Conservation (phyloP, 2,888 invertebrate genomes). For the Tubulanus polymorphus region DNA sequence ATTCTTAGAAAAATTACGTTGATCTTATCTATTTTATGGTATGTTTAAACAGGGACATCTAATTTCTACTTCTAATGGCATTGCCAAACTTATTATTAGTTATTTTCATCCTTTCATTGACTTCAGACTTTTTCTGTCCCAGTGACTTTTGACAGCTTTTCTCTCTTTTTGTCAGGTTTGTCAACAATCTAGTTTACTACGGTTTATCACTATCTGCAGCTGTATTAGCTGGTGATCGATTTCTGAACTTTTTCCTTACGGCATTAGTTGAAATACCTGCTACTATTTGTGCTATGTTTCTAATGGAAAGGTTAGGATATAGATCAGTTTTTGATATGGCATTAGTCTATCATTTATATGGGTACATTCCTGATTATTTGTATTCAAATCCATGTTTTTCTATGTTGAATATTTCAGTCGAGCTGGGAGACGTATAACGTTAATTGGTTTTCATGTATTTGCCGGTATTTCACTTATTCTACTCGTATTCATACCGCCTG, state of each 20-base stretch:
- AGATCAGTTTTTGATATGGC: no score
- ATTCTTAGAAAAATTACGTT: no score
- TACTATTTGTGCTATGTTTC: conserved; percentile 10
- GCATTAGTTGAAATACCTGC: conserved; percentile 39
- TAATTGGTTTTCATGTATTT: not conserved
- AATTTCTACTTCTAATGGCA: no score
- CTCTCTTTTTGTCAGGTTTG: conserved; percentile 33
- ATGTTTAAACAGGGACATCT: no score
- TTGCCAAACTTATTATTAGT: no score
- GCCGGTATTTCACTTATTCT: conserved; percentile 21
- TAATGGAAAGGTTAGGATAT: not conserved
- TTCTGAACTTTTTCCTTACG: conserved; percentile 36
- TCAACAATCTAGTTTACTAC: conserved; percentile 39
- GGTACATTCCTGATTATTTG: no score
- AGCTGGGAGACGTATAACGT: not conserved
- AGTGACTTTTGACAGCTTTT: no score
- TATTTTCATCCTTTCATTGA: no score
- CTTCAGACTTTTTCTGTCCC: no score
- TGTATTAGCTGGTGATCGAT: conserved; percentile 34
- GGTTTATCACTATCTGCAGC: conserved; percentile 36
- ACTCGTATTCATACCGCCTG: conserved; percentile 5
- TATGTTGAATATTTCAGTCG: not conserved
- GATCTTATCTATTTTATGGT: no score
- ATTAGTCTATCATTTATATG: no score
- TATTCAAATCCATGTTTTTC: no score